These are phyloP conservation scores for Drosophila atripex DNA, from an alignment of 2,888 invertebrate species.

Conservation along the genomic window DNA sequence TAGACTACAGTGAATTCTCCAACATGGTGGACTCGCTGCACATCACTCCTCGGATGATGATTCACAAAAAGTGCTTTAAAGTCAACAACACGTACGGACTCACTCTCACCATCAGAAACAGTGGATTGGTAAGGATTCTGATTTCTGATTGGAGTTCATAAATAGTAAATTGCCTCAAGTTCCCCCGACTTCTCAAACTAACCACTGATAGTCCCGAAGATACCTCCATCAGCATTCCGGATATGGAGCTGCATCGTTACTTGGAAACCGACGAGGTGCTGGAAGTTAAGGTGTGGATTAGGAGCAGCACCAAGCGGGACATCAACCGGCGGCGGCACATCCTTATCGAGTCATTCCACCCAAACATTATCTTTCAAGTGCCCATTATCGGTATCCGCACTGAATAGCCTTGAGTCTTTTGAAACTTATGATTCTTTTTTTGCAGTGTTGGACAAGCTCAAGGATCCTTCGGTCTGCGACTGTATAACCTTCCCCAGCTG, in stretches of 20 bases:
- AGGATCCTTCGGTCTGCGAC: slow-evolving; percentile 33
- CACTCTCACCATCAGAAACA: slow-evolving; percentile 50
- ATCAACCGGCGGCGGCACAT: slow-evolving; percentile 71
- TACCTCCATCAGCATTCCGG: slow-evolving; percentile 35
- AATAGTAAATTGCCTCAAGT: slow-evolving; percentile 46
- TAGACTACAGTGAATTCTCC: slow-evolving; percentile 57
- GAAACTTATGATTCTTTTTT: not conserved
- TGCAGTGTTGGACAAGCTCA: slow-evolving; percentile 35
- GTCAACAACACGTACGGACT: slow-evolving; percentile 49
- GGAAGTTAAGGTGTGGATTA: slow-evolving; percentile 56
- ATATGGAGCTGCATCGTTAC: slow-evolving; percentile 50
- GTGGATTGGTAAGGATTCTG: slow-evolving; percentile 49
- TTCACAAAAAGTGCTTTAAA: slow-evolving; percentile 39
- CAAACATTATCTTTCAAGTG: slow-evolving; percentile 73
- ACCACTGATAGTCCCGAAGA: slow-evolving; percentile 70
- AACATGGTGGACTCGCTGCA: slow-evolving; percentile 58
- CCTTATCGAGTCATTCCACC: slow-evolving; percentile 69
- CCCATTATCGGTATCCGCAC: slow-evolving; percentile 69
- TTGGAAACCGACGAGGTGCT: slow-evolving; percentile 64
- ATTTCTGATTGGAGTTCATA: not conserved
- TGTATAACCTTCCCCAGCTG: slow-evolving; percentile 51
- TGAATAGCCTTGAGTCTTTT: not conserved
- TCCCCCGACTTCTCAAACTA: slow-evolving; percentile 60
- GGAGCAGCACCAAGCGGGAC: slow-evolving; percentile 23
- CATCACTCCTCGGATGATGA: slow-evolving; percentile 58